Evolutionary conservation across 2,888 invertebrate genomes (phyloP).

Genomic region (Steinernema scapterisci): DNA sequence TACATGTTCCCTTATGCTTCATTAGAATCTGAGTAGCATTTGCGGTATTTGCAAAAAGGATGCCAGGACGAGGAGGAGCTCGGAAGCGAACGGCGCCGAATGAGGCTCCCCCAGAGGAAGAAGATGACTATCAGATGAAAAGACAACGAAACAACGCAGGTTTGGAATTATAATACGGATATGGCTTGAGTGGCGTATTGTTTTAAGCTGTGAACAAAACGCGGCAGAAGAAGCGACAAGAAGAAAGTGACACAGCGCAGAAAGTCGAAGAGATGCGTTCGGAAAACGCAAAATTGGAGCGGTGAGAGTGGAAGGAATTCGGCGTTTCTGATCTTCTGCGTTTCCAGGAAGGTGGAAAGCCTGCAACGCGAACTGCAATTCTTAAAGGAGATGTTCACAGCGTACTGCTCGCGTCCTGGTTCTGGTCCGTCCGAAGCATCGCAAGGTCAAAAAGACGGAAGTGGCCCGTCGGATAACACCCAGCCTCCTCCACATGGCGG

Average conservation of each 20-base stretch:
- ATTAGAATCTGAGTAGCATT: no score
- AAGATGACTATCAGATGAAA: slow-evolving; percentile 59
- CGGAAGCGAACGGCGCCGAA: slow-evolving; percentile 34
- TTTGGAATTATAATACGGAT: no score
- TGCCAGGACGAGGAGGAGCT: slow-evolving; percentile 35
- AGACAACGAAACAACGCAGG: slow-evolving; percentile 62
- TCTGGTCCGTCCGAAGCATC: no score
- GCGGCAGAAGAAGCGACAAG: slow-evolving; percentile 65
- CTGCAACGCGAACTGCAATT: slow-evolving; percentile 64
- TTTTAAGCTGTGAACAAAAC: slow-evolving; percentile 63
- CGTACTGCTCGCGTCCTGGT: no score
- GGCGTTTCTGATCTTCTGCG: background rate
- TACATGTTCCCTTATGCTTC: no score
- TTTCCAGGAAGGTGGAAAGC: slow-evolving; percentile 58
- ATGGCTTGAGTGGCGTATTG: no score
- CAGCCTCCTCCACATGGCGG: slow-evolving; percentile 3
- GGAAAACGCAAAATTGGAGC: slow-evolving; percentile 64
- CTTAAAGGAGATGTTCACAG: slow-evolving; percentile 67
- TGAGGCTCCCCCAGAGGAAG: slow-evolving; percentile 35
- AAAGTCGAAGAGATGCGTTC: slow-evolving; percentile 60
- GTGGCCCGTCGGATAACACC: background rate
- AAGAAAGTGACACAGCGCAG: slow-evolving; percentile 60
- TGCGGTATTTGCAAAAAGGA: background rate
- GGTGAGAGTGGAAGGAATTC: slow-evolving; percentile 44
- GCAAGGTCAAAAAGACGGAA: slow-evolving; percentile 36